Percentiles rank a stretch among this genome's conserved stretches.
Evolutionary conservation across 2,888 invertebrate species (phyloP).

Genomic region (Nemotelus nigrinus): DNA sequence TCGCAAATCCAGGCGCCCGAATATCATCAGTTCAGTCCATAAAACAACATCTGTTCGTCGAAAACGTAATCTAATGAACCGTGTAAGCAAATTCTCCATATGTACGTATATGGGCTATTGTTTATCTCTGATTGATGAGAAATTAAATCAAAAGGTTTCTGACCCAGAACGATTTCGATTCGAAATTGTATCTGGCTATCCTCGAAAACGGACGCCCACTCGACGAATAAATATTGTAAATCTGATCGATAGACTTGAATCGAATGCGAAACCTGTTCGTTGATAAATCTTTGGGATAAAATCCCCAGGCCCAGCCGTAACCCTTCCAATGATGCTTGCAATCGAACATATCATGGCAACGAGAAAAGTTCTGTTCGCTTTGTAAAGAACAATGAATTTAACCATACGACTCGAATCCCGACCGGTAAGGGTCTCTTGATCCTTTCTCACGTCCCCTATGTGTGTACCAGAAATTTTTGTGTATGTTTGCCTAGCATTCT

Average conservation of each 20-base stretch:
- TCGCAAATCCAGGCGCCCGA: neutral
- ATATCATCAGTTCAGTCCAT: neutral
- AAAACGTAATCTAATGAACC: conserved; percentile 7
- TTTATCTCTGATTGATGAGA: conserved; percentile 2
- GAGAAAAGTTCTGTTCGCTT: no score
- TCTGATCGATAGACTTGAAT: conserved; percentile 8
- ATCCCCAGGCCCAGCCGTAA: no score
- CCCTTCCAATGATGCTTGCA: no score
- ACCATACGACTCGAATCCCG: no score
- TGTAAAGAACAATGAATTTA: no score
- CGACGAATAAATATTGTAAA: neutral
- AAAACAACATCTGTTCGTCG: conserved; percentile 1
- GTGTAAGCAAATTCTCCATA: conserved; percentile 17
- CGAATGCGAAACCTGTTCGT: no score
- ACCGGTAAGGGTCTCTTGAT: no score
- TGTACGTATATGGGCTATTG: neutral
- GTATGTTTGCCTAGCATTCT: no score
- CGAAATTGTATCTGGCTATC: neutral
- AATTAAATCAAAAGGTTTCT: conserved; percentile 19
- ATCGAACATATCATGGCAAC: no score
- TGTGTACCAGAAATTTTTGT: no score
- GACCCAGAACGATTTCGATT: neutral
- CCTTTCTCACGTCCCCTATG: no score
- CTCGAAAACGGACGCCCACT: neutral
- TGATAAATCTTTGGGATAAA: no score